Base-by-base conservation (phyloP, 1,140 invertebrate genomes). In the Oreohelix idahoensis region DNA sequence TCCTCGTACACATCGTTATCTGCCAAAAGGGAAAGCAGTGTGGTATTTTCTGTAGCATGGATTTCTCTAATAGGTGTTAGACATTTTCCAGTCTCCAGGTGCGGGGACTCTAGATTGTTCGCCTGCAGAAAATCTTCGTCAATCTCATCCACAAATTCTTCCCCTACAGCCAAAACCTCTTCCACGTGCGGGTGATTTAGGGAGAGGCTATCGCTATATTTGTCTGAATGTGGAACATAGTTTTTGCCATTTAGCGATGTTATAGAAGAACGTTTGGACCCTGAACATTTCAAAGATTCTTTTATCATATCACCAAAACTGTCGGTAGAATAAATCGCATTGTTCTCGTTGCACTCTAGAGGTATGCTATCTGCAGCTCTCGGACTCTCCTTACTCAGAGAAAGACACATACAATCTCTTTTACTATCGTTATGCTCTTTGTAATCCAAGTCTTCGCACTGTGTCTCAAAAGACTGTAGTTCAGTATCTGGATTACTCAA, bases 151-250 rank as follows among this genome's bases (percentile, higher is more conserved):
- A 66, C 5, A 66, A 66, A 66, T 35, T 66, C 63, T 17, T 66
- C 63, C 29, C 63, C 63, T 13, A 66, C 20, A 66, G 63, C 63
- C 29, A 66, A 66, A 35, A 66, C 29, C 8, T 66, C 63, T 32
- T 66, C 63, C 63, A 66, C 63, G 29, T 66, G 63, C 20, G 63
- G 63, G 20, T 66, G n/a, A 17, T 66, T 66, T 32, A 66, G 63
- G 2, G 53, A 58, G 10, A 35, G 29, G 5, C 29, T 66, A 35
- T 66, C 63, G 20, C 63, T 66, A 29, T 5, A 4, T 32, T 66
- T 66, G 29, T 66, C n/a, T 13, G 8, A 66, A 10, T 10, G 8
- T 32, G 0, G 1, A 32, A 32, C 63, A 13, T 58, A 13, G 53
- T n/a, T 23, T 17, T 5, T 66, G 63, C 29, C 8, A 32, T 66